These are phyloP conservation scores for Oscheius sp. DNA, from an alignment of 1,140 invertebrate genomes.

Conservation along the genomic window DNA sequence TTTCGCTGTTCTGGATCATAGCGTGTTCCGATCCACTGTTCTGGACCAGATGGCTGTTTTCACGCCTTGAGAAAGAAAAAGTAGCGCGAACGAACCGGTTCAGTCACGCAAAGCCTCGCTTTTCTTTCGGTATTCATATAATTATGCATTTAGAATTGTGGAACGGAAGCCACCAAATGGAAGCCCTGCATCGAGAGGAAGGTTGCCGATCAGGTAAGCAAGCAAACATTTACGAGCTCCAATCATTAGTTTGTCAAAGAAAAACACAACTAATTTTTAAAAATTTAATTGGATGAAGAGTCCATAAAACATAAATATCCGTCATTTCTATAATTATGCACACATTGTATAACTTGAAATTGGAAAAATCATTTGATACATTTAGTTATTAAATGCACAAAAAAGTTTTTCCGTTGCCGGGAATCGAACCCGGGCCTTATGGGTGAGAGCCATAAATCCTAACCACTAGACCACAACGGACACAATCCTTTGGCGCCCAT, in stretches of 20 bases:
- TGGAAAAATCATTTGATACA: neutral
- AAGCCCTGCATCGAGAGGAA: slow-evolving; percentile 60
- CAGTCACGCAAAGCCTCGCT: too few species aligned
- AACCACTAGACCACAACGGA: slow-evolving; percentile 64
- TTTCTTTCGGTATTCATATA: too few species aligned
- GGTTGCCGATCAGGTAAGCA: slow-evolving; percentile 52
- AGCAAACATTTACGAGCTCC: neutral
- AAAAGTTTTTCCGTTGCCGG: slow-evolving; percentile 71
- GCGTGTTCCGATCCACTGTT: neutral
- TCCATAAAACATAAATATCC: too few species aligned
- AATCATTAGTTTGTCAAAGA: too few species aligned
- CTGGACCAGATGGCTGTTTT: neutral
- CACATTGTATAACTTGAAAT: too few species aligned
- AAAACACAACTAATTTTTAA: too few species aligned
- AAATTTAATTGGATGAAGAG: too few species aligned
- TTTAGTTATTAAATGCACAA: neutral
- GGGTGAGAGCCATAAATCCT: slow-evolving; percentile 80
- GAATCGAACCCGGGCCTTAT: slow-evolving; percentile 78
- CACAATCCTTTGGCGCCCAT: too few species aligned
- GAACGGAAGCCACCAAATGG: slow-evolving; percentile 53
- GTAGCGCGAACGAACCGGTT: neutral
- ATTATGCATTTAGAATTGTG: slow-evolving; percentile 45
- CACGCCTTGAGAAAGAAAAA: neutral
- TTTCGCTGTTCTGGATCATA: neutral
- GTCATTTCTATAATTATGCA: too few species aligned